Base-by-base conservation (phyloP, 2,888 invertebrate genomes). In the Dorcus parallelipipedus region DNA sequence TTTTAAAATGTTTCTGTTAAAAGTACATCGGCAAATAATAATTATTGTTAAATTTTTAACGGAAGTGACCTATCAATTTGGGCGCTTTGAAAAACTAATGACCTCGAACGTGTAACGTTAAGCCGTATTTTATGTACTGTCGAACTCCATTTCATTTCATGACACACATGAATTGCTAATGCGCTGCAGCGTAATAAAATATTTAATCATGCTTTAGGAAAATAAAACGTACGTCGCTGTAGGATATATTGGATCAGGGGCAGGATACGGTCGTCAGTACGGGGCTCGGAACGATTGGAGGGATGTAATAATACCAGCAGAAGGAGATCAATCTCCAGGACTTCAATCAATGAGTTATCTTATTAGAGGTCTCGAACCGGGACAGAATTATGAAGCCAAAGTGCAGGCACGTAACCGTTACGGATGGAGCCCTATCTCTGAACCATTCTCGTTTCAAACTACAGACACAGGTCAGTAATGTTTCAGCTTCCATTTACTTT, bases 331-430 rank as follows among this genome's bases (percentile, higher is more conserved):
- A 71, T 66, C 70, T 50, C 80, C 81, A 61, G 83, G 82, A 64
- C 78, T 83, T 47, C 86, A 86, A 71, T 81, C 83, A 67, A 86
- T 86, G 83, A 84, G 84, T 67, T 87, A 86, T 75, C 80, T 86
- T 75, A 86, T 87, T 71, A 81, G 83, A 65, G 85, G 84, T 52
- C 79, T 88, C 67, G 86, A 87, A 71, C 82, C 86, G 9, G 85
- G 83, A 61, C 82, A 84, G 57, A 83, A 84, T 69, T 88, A 87
- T 70, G 87, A 88, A 71, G 87, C 86, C 55, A 83, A 83, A 72
- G 86, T 87, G 56, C 83, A 84, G 69, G 85, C 87, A 56, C 82
- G 83, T 71, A 88, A 87, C 76, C 83, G 84, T 65, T 87, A 83
- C 72, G 87, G 87, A 60, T 86, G 86, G 86, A 84, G 85, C 74